Evolutionary conservation across 1,140 invertebrate species (phyloP).

Genomic region (Drosophila sturtevanti): DNA sequence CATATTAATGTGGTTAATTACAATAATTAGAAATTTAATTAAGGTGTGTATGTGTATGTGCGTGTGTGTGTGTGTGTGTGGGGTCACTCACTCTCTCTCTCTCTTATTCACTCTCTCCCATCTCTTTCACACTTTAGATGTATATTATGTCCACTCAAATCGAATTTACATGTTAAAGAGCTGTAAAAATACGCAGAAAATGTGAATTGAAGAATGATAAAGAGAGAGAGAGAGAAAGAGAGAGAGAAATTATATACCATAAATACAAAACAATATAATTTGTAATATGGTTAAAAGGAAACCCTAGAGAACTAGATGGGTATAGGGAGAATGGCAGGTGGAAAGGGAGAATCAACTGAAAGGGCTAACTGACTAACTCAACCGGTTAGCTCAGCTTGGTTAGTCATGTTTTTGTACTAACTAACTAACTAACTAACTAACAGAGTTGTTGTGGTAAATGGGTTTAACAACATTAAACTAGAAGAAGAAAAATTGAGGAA

Average conservation of each 20-base stretch:
- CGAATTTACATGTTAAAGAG: slow-evolving; percentile 78
- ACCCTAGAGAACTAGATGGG: not conserved
- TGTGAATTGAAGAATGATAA: not conserved
- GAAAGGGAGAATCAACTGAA: not conserved
- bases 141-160: slow-evolving; percentile 52
- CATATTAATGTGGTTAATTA: slow-evolving; percentile 81
- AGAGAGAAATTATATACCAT: slow-evolving; percentile 49
- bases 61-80: slow-evolving; percentile 15
- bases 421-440: slow-evolving; percentile 11
- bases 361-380: not conserved
- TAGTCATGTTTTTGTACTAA: slow-evolving; percentile 15
- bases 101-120: too few species aligned
- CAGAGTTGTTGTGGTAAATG: slow-evolving; percentile 10
- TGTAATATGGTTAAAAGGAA: slow-evolving; percentile 33
- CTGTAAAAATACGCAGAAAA: slow-evolving; percentile 53
- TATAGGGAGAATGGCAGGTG: not conserved
- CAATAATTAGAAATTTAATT: slow-evolving; percentile 81
- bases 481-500: slow-evolving; percentile 10
- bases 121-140: too few species aligned
- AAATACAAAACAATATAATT: slow-evolving; percentile 69
- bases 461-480: not conserved
- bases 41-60: slow-evolving; percentile 58
- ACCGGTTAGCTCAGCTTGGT: slow-evolving; percentile 2
- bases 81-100: too few species aligned
- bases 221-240: not conserved